phyloP scores from a whole-genome alignment of 1,140 invertebrate species.

The Procambarus virginalis region DNA sequence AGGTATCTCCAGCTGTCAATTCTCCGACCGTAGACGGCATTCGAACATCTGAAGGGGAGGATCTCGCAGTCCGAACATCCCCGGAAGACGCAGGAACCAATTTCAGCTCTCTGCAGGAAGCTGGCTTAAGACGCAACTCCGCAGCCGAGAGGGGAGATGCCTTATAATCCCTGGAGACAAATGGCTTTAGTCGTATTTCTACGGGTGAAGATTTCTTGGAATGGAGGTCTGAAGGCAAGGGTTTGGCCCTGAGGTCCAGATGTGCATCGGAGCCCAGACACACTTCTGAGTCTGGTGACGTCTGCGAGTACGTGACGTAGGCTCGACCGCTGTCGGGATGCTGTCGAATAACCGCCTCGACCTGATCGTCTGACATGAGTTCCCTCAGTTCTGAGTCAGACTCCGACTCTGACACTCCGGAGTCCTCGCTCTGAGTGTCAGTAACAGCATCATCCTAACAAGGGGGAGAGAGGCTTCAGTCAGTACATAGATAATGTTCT shows the following conservation, averaged over 20 bases:
- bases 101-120: slow-evolving; percentile 26
- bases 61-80: slow-evolving; percentile 11
- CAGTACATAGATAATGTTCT: background rate
- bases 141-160: slow-evolving; percentile 21
- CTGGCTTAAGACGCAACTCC: slow-evolving; percentile 12
- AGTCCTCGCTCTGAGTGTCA: slow-evolving; percentile 45
- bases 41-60: slow-evolving; percentile 8
- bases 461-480: background rate
- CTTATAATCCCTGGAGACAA: slow-evolving; percentile 39
- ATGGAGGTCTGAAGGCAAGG: background rate
- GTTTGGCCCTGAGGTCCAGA: background rate
- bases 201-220: slow-evolving; percentile 8
- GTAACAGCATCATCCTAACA: slow-evolving; percentile 15
- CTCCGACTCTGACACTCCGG: slow-evolving; percentile 44
- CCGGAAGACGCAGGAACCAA: slow-evolving; percentile 14
- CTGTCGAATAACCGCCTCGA: slow-evolving; percentile 26
- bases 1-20: background rate
- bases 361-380: slow-evolving; percentile 12
- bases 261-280: slow-evolving; percentile 3
- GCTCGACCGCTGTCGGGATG: slow-evolving; percentile 27
- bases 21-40: background rate
- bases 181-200: slow-evolving; percentile 36
- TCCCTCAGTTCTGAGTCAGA: slow-evolving; percentile 40
- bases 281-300: slow-evolving; percentile 15
- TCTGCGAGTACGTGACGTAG: slow-evolving; percentile 36